Base-by-base conservation (phyloP, 2,888 invertebrate species). In the Tipula confusa region DNA sequence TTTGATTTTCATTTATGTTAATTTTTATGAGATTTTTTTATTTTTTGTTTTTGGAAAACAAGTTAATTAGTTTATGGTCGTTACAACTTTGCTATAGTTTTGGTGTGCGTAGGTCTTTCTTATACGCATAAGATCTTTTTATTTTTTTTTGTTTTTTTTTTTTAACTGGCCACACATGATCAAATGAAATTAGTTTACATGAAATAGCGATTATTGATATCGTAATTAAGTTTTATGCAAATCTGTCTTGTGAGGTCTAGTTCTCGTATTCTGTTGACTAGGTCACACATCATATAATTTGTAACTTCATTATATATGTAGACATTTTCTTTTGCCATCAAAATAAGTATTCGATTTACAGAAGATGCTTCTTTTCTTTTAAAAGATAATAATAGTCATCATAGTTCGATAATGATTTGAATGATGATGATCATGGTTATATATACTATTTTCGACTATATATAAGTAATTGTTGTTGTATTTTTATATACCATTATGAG, bases 1-100 rank as follows among this genome's bases (percentile, higher is more conserved):
- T 64, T 64, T 64, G 64, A 64, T 24, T 24, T 64, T 64, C 64
- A 9, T 64, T 64, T 24, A 64, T 64, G 64, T 64, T 64, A 64
- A 64, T 64, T 64, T n/a, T 64, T 64, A 64, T 64, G 24, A 64
- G 64, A 43, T 64, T 64, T 64, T 64, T 64, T 64, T 24, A 64
- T 18, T 43, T 43, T 43, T 64, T 64, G 64, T 64, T 64, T 43
- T 43, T 64, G 24, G 64, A 64, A 24, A 64, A 64, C 24, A 64
- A 64, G 24, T 64, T 64, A 64, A 64, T 64, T 64, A 64, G 64
- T 64, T 64, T 64, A 24, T 24, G 24, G 24, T 24, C 24, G 9
- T 64, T 64, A 64, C 64, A 43, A 6, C 43, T 43, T 24, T 64
- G 24, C 24, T 64, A 64, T 24, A 64, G 24, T 64, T 64, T 64